Percentiles rank a stretch among this genome's conserved stretches.
phyloP scores from a whole-genome alignment of 2,797 vertebrate genomes.

The Poecilia wingei region DNA sequence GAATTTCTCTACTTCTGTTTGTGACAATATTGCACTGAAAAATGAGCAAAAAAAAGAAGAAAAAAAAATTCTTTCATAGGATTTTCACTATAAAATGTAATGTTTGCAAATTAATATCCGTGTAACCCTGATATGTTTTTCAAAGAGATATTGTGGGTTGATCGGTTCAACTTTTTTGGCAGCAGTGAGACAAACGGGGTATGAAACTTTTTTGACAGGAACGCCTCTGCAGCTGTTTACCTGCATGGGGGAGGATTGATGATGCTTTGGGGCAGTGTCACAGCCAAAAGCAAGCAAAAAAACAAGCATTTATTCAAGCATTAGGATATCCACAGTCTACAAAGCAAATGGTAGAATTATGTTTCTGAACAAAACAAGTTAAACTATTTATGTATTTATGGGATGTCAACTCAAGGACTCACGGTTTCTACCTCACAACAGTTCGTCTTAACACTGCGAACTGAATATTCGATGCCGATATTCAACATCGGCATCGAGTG shows the following conservation, averaged over 20 bases:
- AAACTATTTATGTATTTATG: neutral
- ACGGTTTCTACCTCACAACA: neutral
- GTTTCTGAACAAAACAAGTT: neutral
- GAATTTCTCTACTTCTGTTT: neutral
- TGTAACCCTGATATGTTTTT: neutral
- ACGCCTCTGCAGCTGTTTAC: neutral
- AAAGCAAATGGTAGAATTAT: neutral
- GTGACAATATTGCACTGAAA: neutral
- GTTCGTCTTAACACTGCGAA: neutral
- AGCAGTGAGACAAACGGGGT: neutral
- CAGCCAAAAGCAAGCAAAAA: neutral
- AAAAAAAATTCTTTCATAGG: neutral
- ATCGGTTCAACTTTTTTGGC: neutral
- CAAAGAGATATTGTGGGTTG: neutral
- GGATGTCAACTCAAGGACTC: neutral
- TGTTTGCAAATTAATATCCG: neutral
- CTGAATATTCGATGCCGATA: too few species aligned
- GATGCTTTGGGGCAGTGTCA: conserved; percentile 1
- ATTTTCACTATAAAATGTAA: neutral
- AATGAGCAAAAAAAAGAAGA: neutral
- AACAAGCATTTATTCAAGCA: neutral
- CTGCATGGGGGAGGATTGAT: neutral
- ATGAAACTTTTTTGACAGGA: neutral
- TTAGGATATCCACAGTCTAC: neutral
- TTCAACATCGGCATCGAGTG: neutral